A percentile compares a stretch with the other conserved stretches of the same genome.
These are phyloP conservation scores for Saguinus midas DNA, from an alignment of 2,113 vertebrate species.

Conservation along the genomic window DNA sequence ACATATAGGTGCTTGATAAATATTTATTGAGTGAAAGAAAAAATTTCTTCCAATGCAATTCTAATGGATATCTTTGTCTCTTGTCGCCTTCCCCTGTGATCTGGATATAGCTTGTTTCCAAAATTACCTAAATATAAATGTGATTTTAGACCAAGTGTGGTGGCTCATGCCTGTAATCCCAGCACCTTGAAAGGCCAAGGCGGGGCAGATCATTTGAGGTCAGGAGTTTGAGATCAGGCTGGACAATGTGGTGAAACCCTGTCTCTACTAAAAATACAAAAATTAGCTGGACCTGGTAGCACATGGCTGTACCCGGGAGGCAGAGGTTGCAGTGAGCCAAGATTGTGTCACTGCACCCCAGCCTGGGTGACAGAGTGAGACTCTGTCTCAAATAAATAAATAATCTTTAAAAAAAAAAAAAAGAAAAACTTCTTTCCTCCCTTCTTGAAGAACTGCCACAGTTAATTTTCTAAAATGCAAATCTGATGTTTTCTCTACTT, in stretches of 20 bases:
- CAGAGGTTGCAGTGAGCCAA: no score
- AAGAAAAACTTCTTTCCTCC: not conserved
- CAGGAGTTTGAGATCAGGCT: no score
- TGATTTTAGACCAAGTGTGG: not conserved
- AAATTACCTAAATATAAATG: not conserved
- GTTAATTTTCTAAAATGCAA: not conserved
- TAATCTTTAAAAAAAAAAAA: not conserved
- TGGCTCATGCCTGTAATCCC: no score
- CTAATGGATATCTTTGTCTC: not conserved
- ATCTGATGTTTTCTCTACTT: not conserved
- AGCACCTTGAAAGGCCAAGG: no score
- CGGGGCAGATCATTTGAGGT: no score
- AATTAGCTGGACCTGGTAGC: no score
- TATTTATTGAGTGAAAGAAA: not conserved
- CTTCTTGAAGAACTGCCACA: not conserved
- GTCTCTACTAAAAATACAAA: no score
- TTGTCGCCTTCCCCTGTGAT: not conserved
- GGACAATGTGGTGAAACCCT: no score
- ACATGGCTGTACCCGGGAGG: fast-evolving
- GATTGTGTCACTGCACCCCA: no score
- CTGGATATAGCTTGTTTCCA: not conserved
- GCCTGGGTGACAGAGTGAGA: not conserved
- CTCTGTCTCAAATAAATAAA: not conserved
- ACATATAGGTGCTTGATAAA: not conserved
- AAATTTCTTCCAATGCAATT: not conserved